phyloP scores from a whole-genome alignment of 2,888 invertebrate genomes.

The Dimorphilus gyrociliatus region DNA sequence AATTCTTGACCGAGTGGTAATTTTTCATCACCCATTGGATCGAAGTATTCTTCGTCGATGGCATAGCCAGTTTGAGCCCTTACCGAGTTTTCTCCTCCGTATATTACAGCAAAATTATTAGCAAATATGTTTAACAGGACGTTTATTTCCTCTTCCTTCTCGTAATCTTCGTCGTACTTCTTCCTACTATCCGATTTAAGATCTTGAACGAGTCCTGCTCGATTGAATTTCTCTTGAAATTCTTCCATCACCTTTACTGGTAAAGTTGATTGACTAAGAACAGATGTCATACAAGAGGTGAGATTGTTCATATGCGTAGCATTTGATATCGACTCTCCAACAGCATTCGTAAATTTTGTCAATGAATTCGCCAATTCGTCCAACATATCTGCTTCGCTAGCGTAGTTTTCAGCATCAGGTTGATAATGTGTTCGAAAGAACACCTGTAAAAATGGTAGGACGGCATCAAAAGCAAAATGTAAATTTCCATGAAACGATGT shows the following conservation, averaged over 20 bases:
- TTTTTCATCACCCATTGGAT: constrained; percentile 30
- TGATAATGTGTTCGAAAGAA: constrained; percentile 28
- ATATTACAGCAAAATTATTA: constrained; percentile 25
- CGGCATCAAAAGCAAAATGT: constrained; percentile 29
- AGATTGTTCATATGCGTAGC: constrained; percentile 25
- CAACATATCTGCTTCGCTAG: constrained; percentile 20
- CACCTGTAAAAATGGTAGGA: constrained; percentile 28
- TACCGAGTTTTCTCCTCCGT: constrained; percentile 32
- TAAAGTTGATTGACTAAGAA: constrained; percentile 23
- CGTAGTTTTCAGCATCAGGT: constrained; percentile 18
- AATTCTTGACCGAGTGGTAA: constrained; percentile 30
- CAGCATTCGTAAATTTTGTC: constrained; percentile 18
- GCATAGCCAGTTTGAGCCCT: constrained; percentile 25
- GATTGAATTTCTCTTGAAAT: constrained; percentile 26
- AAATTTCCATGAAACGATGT: constrained; percentile 16
- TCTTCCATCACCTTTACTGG: constrained; percentile 25
- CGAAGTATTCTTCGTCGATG: constrained; percentile 23
- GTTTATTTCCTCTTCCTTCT: constrained; percentile 27
- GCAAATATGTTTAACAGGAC: constrained; percentile 26
- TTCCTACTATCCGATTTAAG: constrained; percentile 26
- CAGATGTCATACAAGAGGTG: constrained; percentile 21
- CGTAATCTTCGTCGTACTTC: constrained; percentile 27
- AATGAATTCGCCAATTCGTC: constrained; percentile 19
- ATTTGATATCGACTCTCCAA: constrained; percentile 22
- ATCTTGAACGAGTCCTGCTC: constrained; percentile 15